phyloP scores from a whole-genome alignment of 2,888 invertebrate species.

The Drosophila engyochracea region DNA sequence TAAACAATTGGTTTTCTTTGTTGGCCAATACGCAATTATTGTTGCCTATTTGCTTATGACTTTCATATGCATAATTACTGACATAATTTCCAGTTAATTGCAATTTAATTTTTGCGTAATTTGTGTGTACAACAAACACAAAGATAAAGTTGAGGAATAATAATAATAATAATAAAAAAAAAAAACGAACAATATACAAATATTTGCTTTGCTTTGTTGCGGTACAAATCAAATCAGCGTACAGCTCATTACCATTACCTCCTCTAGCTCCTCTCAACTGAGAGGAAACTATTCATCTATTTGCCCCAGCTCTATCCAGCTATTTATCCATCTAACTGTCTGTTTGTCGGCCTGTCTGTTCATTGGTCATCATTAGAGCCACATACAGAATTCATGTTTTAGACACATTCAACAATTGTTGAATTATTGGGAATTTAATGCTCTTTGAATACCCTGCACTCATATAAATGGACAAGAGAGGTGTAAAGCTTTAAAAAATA shows the following conservation, averaged over 20 bases:
- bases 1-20: conserved; percentile 30
- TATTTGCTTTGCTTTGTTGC: conserved; percentile 44
- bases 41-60: conserved; percentile 62
- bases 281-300: conserved; percentile 15
- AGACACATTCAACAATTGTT: conserved; percentile 46
- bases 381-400: conserved; percentile 39
- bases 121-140: conserved; percentile 32
- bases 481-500: background rate
- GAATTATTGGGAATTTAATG: conserved; percentile 60
- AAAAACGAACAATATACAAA: conserved; percentile 42
- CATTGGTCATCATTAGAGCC: conserved; percentile 52
- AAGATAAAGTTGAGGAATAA: background rate
- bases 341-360: background rate
- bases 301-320: background rate
- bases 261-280: background rate
- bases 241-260: conserved; percentile 57
- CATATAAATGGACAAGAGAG: too few species aligned
- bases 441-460: conserved; percentile 8
- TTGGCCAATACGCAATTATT: conserved; percentile 56
- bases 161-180: conserved; percentile 2
- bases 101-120: conserved; percentile 71
- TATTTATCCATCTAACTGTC: conserved; percentile 15
- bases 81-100: conserved; percentile 75
- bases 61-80: conserved; percentile 72
- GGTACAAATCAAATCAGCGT: conserved; percentile 54